Percentiles rank a stretch among this genome's conserved stretches.
phyloP scores from a whole-genome alignment of 1,140 invertebrate species.

The Drosophila suzukii region DNA sequence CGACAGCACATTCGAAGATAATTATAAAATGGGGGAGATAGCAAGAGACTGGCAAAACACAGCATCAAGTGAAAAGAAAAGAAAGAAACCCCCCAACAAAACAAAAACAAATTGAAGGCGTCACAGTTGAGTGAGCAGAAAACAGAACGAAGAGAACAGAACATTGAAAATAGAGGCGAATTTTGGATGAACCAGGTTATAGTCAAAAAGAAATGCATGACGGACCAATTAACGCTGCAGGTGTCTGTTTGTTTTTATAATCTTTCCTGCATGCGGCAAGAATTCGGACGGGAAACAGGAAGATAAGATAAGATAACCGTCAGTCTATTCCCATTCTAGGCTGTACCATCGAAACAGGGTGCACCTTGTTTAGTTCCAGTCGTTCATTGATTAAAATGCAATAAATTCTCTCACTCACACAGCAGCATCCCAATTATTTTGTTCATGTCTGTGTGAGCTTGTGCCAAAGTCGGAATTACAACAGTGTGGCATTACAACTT shows the following conservation, averaged over 20 bases:
- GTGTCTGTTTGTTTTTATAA: conserved; percentile 26
- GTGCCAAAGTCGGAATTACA: not conserved
- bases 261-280: conserved; percentile 3
- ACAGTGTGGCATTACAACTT: not conserved
- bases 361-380: not conserved
- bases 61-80: conserved; percentile 16
- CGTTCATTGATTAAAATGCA: conserved; percentile 43
- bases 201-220: conserved; percentile 19
- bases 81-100: conserved; percentile 4
- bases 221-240: conserved; percentile 26
- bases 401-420: conserved; percentile 6
- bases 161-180: conserved; percentile 1
- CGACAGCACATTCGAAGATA: conserved; percentile 39
- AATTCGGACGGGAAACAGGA: conserved; percentile 11
- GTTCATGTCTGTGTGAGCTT: not conserved
- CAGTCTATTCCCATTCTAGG: not conserved
- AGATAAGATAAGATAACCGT: conserved; percentile 17
- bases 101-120: conserved; percentile 65
- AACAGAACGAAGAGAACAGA: conserved; percentile 1
- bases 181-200: conserved; percentile 5
- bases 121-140: conserved; percentile 63
- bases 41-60: conserved; percentile 21
- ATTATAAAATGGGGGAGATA: conserved; percentile 48
- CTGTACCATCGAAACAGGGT: conserved; percentile 11
- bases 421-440: conserved; percentile 1